These are phyloP conservation scores for Lissonota sp. DNA, from an alignment of 2,888 invertebrate genomes.

Conservation along the genomic window DNA sequence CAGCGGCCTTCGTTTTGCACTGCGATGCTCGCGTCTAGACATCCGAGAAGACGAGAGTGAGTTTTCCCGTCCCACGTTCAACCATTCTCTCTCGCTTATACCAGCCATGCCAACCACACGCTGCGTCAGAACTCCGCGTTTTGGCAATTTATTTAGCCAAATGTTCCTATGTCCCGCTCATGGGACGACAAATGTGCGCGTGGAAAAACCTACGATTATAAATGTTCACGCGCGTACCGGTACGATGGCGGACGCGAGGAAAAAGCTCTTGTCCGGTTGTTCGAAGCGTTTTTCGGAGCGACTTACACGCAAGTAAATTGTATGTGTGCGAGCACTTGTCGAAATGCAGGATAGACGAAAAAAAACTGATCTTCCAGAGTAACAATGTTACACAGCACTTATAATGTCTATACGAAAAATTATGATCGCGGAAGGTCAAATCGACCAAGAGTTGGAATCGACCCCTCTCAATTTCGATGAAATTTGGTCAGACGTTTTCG, in stretches of 20 bases:
- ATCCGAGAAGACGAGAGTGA: constrained; percentile 56
- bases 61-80: constrained; percentile 48
- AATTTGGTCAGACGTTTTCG: no score
- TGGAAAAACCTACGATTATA: constrained; percentile 56
- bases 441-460: no score
- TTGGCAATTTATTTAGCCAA: constrained; percentile 73
- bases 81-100: constrained; percentile 41
- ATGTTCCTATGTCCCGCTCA: constrained; percentile 62
- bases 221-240: constrained; percentile 54
- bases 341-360: constrained; percentile 11
- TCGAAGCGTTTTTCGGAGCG: constrained; percentile 40
- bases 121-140: constrained; percentile 69
- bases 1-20: constrained; percentile 48
- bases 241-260: neutral
- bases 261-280: constrained; percentile 32
- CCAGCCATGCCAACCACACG: constrained; percentile 67
- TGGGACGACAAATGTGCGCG: constrained; percentile 34
- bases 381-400: constrained; percentile 27
- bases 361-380: constrained; percentile 6
- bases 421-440: no score
- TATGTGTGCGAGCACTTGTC: constrained; percentile 2
- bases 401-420: constrained; percentile 3
- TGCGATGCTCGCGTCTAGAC: constrained; percentile 66
- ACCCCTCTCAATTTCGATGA: no score
- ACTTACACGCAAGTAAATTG: constrained; percentile 33